These are phyloP conservation scores for Lasioglossum villosulum DNA, from an alignment of 2,888 invertebrate genomes.

Conservation along the genomic window DNA sequence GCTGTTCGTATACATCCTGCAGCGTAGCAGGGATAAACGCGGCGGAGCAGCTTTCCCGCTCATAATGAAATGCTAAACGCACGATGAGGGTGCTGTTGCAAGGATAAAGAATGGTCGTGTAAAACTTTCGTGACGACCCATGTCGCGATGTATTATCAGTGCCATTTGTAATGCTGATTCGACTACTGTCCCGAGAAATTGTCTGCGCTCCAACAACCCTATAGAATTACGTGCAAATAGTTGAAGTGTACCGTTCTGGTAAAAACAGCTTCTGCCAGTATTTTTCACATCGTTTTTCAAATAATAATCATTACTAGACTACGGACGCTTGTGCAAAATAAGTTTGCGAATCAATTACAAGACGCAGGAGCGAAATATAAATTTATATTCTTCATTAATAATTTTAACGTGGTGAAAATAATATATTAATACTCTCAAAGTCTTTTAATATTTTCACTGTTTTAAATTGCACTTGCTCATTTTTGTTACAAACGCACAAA, in stretches of 20 bases:
- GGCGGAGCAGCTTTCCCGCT: slow-evolving; percentile 35
- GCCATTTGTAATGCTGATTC: slow-evolving; percentile 66
- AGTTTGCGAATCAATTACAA: too few relatives aligned
- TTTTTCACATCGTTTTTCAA: not conserved
- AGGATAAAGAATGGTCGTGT: slow-evolving; percentile 63
- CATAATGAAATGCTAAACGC: slow-evolving; percentile 70
- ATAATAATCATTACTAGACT: not conserved
- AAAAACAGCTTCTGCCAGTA: slow-evolving; percentile 3
- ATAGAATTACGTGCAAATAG: slow-evolving; percentile 42
- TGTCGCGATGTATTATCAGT: slow-evolving; percentile 62
- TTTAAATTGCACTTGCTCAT: too few relatives aligned
- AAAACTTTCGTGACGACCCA: slow-evolving; percentile 64
- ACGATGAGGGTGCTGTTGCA: slow-evolving; percentile 47
- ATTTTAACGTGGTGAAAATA: too few relatives aligned
- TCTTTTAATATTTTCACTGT: too few relatives aligned
- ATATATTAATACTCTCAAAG: too few relatives aligned
- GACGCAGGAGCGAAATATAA: too few relatives aligned
- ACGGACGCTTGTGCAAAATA: too few relatives aligned
- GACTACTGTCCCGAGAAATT: slow-evolving; percentile 55
- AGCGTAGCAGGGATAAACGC: slow-evolving; percentile 10
- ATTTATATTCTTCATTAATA: too few relatives aligned
- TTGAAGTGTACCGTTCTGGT: not conserved
- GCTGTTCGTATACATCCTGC: not conserved
- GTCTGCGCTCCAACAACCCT: slow-evolving; percentile 42
- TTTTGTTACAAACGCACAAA: too few relatives aligned